phyloP scores from a whole-genome alignment of 1,140 invertebrate species.

The Bombus affinis region DNA sequence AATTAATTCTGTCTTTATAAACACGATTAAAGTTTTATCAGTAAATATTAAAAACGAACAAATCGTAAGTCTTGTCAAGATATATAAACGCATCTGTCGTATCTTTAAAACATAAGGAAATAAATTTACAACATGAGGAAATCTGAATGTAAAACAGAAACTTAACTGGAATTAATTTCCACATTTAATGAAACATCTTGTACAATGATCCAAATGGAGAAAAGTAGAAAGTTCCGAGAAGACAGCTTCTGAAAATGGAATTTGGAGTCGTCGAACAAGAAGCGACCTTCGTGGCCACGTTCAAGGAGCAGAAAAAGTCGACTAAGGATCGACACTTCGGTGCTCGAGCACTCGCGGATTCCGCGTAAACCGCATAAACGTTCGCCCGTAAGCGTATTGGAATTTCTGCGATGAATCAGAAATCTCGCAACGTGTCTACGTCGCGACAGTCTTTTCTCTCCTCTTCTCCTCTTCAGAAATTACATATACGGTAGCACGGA shows the following conservation, averaged over 20 bases:
- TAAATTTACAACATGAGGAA: too few species aligned
- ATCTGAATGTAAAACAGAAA: too few species aligned
- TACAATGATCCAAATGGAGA: not conserved
- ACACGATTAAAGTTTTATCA: too few species aligned
- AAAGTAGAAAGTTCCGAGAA: not conserved
- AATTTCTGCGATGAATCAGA: constrained; percentile 62
- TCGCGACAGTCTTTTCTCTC: not conserved
- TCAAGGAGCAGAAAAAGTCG: constrained; percentile 11
- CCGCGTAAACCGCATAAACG: constrained; percentile 42
- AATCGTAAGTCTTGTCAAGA: too few species aligned
- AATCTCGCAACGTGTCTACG: constrained; percentile 23
- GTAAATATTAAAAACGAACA: too few species aligned
- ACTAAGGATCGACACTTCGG: constrained; percentile 24
- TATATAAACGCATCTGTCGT: too few species aligned
- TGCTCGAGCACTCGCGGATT: constrained; percentile 31
- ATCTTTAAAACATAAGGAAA: too few species aligned
- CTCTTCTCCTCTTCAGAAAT: not conserved
- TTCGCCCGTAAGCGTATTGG: constrained; percentile 50
- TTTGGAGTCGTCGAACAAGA: not conserved
- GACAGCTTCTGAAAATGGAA: not conserved
- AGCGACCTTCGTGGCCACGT: not conserved
- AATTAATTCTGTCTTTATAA: too few species aligned
- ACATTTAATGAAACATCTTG: not conserved
- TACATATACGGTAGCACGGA: not conserved
- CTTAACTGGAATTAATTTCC: not conserved